phyloP scores from a whole-genome alignment of 2,113 vertebrate genomes.

The Gymnogyps californianus region DNA sequence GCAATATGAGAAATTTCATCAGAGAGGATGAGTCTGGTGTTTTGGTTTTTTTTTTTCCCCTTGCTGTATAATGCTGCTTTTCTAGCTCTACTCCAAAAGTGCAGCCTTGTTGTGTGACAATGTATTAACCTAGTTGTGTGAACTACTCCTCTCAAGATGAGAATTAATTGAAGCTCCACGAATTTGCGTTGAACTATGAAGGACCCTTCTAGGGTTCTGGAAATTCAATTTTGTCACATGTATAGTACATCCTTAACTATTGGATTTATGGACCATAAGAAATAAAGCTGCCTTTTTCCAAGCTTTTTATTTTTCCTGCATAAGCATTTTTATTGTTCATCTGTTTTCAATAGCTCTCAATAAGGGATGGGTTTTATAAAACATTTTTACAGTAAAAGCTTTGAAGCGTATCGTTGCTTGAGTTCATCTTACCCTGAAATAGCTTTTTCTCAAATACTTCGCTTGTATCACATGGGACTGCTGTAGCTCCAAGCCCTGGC shows the following conservation, averaged over 20 bases:
- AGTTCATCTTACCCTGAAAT: constrained; percentile 32
- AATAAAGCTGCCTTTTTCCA: neutral
- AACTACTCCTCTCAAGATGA: neutral
- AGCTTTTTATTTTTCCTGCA: constrained; percentile 15
- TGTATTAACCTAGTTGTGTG: neutral
- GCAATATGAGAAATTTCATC: neutral
- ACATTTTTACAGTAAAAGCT: constrained; percentile 26
- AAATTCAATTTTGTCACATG: neutral
- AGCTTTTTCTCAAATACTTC: neutral
- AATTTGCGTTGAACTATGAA: neutral
- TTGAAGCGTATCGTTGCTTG: constrained; percentile 14
- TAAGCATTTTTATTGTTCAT: constrained; percentile 57
- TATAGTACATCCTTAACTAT: neutral
- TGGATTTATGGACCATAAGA: constrained; percentile 22
- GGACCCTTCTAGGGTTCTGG: neutral
- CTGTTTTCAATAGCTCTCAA: constrained; percentile 64
- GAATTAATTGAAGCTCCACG: neutral
- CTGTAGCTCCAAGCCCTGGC: neutral
- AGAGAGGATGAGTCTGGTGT: neutral
- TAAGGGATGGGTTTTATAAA: constrained; percentile 36
- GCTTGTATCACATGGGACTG: neutral
- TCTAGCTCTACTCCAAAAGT: neutral
- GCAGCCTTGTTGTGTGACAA: neutral
- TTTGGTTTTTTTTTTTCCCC: neutral
- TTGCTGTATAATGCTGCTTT: neutral